Base-by-base conservation (phyloP, 2,797 vertebrate genomes). In the Sebastes cheni region DNA sequence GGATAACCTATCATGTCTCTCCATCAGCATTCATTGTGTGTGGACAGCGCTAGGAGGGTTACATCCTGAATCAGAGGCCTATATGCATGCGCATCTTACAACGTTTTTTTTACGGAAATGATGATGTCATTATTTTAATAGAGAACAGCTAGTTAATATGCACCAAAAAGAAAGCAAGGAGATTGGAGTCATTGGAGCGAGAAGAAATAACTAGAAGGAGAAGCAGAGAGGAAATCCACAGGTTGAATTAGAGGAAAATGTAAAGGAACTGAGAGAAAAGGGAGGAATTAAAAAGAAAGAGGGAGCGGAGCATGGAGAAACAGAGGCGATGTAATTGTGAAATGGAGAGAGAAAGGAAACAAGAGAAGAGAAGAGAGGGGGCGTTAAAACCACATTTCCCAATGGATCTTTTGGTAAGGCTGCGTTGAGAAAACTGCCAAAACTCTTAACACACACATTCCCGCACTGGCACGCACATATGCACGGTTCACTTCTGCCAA, bases 361-460 rank as follows among this genome's bases (percentile, higher is more conserved):
- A 77, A 70, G 86, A 85, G 61, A 62, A 88, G 80, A 86, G 77
- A 79, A 84, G 78, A 83, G 89, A 87, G 91, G 90, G 88, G 92
- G 89, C 82, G 91, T 94, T 82, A 82, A 90, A 89, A 91, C 89
- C 89, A 92, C 90, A 90, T 93, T 89, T 93, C 93, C 91, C 92
- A 81, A 77, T 52, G 84, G 91, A 89, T 90, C 75, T 85, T 87
- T 90, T 90, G 89, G 83, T 90, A 29, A 88, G 85, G 59, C 86
- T 84, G 81, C 54, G 34, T 82, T 86, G 83, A 91, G 75, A 86
- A 91, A 93, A 92, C 86, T 90, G 92, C 88, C 91, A 92, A 88
- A 93, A 92, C 90, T 89, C 89, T 89, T 81, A 81, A 89, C 80
- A 82, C 86, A 86, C 87, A 89, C 87, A 85, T 89, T 86, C 83